Conservation (phyloP, 2,113 vertebrate species). For the Bufo bufo region DNA sequence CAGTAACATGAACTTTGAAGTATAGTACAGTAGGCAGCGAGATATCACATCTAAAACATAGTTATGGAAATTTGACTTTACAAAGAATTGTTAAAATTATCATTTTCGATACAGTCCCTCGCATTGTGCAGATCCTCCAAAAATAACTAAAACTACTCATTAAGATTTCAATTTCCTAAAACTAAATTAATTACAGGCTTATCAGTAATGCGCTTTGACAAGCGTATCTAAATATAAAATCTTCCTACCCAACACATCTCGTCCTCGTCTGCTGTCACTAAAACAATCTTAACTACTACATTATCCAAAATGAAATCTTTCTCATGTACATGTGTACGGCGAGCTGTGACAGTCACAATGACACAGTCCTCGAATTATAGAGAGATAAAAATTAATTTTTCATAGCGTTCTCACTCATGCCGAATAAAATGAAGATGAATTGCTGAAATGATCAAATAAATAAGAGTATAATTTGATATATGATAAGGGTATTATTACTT, state of each 20-base stretch:
- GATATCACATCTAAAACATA: not conserved
- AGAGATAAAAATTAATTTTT: not conserved
- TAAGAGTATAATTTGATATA: not conserved
- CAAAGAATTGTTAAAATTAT: not conserved
- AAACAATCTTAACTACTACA: not conserved
- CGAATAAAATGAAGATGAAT: not conserved
- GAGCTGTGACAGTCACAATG: not conserved
- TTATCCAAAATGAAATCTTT: conserved; percentile 3
- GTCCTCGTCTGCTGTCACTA: not conserved
- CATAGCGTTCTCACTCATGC: not conserved
- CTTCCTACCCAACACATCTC: not conserved
- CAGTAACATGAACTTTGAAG: conserved; percentile 1
- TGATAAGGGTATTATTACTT: not conserved
- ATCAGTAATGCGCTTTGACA: not conserved
- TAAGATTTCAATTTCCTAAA: not conserved
- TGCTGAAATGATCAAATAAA: not conserved
- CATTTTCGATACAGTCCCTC: not conserved
- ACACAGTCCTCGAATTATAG: not conserved
- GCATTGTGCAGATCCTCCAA: not conserved
- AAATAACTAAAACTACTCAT: not conserved
- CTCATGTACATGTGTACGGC: not conserved
- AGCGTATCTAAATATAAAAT: not conserved
- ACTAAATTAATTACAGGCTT: not conserved
- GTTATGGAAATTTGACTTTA: not conserved
- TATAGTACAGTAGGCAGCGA: not conserved